phyloP scores from a whole-genome alignment of 1,140 invertebrate genomes.

The Drosophila setifemur region DNA sequence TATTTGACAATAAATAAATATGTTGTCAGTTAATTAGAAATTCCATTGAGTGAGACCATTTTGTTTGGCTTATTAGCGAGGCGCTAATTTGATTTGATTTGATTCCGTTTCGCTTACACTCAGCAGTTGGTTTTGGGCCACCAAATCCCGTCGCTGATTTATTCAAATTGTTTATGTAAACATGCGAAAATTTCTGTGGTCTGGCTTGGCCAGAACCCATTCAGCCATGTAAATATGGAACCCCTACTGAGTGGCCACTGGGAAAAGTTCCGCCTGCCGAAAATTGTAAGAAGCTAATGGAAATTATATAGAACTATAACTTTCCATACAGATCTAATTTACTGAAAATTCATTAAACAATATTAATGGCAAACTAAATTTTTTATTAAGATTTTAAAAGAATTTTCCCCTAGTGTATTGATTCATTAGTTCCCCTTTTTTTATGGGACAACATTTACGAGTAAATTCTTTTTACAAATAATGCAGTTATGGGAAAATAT shows the following conservation, averaged over 20 bases:
- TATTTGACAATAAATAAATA: conserved; percentile 75
- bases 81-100: conserved; percentile 48
- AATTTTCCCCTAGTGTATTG: background rate
- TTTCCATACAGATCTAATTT: too few species aligned
- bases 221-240: conserved; percentile 19
- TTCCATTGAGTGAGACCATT: conserved; percentile 62
- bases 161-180: conserved; percentile 60
- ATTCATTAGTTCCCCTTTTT: conserved; percentile 20
- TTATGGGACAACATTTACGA: conserved; percentile 17
- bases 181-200: conserved; percentile 25
- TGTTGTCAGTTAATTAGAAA: conserved; percentile 74
- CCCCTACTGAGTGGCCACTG: background rate
- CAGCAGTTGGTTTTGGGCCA: conserved; percentile 20
- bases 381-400: background rate
- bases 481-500: conserved; percentile 8
- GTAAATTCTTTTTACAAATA: conserved; percentile 23
- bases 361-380: background rate
- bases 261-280: too few species aligned
- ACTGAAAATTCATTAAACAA: too few species aligned
- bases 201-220: conserved; percentile 1
- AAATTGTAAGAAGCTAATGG: too few species aligned
- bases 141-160: conserved; percentile 45
- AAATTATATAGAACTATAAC: too few species aligned
- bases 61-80: conserved; percentile 73
- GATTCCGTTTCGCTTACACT: conserved; percentile 45